Percentiles rank a stretch among this genome's conserved stretches.
Conservation (phyloP, 2,888 invertebrate species). For the Arenicola marina region DNA sequence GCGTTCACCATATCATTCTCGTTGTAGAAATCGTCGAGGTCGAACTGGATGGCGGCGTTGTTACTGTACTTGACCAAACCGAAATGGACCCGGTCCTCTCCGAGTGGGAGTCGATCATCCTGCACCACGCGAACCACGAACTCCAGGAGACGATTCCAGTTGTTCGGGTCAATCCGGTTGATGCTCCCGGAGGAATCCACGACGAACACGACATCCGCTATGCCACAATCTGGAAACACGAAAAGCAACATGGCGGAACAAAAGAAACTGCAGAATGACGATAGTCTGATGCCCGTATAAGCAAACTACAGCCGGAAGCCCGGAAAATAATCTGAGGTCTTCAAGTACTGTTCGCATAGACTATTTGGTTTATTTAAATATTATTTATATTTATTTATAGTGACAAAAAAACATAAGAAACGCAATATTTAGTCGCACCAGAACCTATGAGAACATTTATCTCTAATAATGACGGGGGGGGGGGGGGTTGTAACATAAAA, state of each 20-base stretch:
- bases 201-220: constrained; percentile 3
- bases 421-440: too few species aligned
- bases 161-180: constrained; percentile 6
- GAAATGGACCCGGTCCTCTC: background rate
- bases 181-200: constrained; percentile 12
- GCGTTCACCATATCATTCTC: constrained; percentile 37
- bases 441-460: too few species aligned
- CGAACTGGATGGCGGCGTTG: constrained; percentile 41
- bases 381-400: too few species aligned
- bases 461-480: too few species aligned
- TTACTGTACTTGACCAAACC: constrained; percentile 45
- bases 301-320: too few species aligned
- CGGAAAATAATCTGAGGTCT: too few species aligned
- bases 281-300: too few species aligned
- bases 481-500: too few species aligned
- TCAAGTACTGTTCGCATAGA: too few species aligned
- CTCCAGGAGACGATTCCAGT: background rate
- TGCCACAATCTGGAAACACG: background rate
- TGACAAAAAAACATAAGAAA: too few species aligned
- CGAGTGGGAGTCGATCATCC: background rate
- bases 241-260: background rate
- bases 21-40: constrained; percentile 38
- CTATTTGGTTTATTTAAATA: too few species aligned
- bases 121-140: constrained; percentile 1
- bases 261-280: background rate